Conservation (phyloP, 2,113 vertebrate genomes). For the Plecturocebus donacophilus region DNA sequence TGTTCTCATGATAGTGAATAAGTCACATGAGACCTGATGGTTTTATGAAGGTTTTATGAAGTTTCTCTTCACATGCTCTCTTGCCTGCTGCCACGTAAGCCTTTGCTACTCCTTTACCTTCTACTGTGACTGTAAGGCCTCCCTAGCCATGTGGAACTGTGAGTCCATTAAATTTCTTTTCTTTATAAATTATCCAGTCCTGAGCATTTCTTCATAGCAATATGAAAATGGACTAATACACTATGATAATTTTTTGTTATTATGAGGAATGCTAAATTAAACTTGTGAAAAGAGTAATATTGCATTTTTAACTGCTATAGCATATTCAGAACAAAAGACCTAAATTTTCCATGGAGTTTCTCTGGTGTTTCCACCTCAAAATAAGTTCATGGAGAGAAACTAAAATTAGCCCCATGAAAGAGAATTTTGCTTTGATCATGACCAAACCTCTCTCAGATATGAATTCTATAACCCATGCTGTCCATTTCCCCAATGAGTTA, state of each 20-base stretch:
- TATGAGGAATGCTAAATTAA: background rate
- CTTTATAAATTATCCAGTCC: no score
- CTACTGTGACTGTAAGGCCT: no score
- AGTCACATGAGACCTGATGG: no score
- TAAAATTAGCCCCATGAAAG: background rate
- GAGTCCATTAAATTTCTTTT: no score
- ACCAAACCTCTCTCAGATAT: background rate
- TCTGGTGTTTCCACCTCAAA: background rate
- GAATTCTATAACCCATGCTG: rapidly evolving
- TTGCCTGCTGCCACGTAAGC: no score
- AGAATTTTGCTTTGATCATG: background rate
- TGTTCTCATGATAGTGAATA: no score
- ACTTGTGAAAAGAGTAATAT: background rate
- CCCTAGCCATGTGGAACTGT: no score
- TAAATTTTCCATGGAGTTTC: background rate
- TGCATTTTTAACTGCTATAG: background rate
- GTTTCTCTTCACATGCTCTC: no score
- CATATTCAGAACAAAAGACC: background rate
- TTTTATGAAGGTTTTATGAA: no score
- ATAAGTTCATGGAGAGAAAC: background rate
- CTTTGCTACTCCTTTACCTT: no score
- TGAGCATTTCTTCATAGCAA: no score
- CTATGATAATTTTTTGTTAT: background rate
- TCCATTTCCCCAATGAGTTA: background rate
- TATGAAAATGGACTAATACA: no score